A percentile compares a stretch with the other conserved stretches of the same genome.
phyloP scores from a whole-genome alignment of 1,140 invertebrate species.

The Hylaeus volcanicus region DNA sequence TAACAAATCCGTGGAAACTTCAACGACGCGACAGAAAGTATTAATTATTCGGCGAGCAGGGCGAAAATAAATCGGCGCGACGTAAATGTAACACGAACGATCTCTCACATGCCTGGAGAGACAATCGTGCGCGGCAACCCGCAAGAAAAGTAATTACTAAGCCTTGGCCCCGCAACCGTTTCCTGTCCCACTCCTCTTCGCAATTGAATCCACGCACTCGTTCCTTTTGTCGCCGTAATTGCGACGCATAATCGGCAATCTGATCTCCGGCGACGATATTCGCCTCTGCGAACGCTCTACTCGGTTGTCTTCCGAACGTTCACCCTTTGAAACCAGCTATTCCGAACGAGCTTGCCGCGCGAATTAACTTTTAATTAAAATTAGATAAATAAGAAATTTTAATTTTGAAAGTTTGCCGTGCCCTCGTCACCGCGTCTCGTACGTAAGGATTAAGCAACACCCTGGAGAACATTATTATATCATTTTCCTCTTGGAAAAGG shows the following conservation, averaged over 20 bases:
- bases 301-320: neutral
- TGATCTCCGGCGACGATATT: neutral
- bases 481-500: no score
- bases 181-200: conserved; percentile 21
- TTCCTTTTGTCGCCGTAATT: conserved; percentile 28
- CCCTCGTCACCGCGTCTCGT: no score
- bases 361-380: no score
- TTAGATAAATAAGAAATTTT: no score
- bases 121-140: conserved; percentile 32
- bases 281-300: neutral
- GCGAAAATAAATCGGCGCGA: conserved; percentile 18
- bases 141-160: conserved; percentile 42
- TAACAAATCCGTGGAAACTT: neutral
- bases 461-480: no score
- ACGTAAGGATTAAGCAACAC: no score
- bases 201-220: neutral
- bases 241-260: conserved; percentile 21
- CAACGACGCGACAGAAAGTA: conserved; percentile 6
- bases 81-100: conserved; percentile 31
- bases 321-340: no score
- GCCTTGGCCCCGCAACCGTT: conserved; percentile 14
- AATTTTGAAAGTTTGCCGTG: no score
- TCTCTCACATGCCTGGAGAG: neutral
- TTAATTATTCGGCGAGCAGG: conserved; percentile 12
- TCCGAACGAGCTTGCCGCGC: no score